These are phyloP conservation scores for Xenopus borealis DNA, from an alignment of 2,113 vertebrate genomes.

Conservation along the genomic window DNA sequence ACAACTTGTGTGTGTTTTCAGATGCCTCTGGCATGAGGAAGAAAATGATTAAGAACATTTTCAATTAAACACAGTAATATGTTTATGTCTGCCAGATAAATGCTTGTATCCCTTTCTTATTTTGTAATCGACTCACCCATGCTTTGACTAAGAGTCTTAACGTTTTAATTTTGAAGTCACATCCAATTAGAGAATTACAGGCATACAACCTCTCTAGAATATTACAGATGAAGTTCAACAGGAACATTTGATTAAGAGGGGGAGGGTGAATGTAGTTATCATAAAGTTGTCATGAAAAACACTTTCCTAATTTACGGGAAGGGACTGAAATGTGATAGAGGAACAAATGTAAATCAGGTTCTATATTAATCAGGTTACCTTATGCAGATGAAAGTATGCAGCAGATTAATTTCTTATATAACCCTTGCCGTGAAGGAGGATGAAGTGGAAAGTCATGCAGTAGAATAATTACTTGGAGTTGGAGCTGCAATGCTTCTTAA, in stretches of 20 bases:
- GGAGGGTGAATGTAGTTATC: constrained; percentile 27
- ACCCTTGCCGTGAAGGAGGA: no score
- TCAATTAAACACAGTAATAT: constrained; percentile 41
- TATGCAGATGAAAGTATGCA: neutral
- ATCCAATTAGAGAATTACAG: constrained; percentile 58
- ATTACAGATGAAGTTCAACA: constrained; percentile 49
- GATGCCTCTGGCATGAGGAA: constrained; percentile 8
- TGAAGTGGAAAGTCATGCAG: no score
- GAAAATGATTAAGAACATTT: constrained; percentile 42
- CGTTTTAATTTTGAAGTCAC: constrained; percentile 64
- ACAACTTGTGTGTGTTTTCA: neutral
- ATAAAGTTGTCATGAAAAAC: constrained; percentile 38
- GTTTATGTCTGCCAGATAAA: constrained; percentile 56
- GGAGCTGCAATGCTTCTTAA: no score
- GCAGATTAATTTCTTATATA: no score
- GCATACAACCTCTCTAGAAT: constrained; percentile 52
- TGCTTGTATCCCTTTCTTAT: constrained; percentile 56
- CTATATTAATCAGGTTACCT: constrained; percentile 1
- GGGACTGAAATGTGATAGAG: constrained; percentile 5
- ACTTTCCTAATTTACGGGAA: constrained; percentile 26
- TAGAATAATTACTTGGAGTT: no score
- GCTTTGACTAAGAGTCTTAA: constrained; percentile 57
- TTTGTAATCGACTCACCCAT: constrained; percentile 63
- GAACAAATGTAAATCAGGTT: constrained; percentile 3
- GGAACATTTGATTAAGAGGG: constrained; percentile 48